phyloP scores from a whole-genome alignment of 2,113 vertebrate genomes.

The Corythornis madagascariensis region DNA sequence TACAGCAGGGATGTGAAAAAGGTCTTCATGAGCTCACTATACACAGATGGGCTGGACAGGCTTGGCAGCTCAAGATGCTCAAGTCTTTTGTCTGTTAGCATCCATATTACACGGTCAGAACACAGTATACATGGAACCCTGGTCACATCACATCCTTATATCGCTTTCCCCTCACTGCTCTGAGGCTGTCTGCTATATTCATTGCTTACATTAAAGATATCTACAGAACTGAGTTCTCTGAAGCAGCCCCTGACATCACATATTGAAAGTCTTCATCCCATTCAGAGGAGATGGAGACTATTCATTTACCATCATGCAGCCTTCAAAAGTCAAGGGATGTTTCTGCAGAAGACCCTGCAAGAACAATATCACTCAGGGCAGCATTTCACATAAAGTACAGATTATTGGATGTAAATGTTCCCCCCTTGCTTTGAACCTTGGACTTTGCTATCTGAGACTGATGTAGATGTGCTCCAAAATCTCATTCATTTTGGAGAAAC shows the following conservation, averaged over 20 bases:
- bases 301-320: neutral
- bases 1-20: neutral
- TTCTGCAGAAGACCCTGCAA: neutral
- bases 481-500: neutral
- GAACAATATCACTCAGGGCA: neutral
- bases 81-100: neutral
- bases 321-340: neutral
- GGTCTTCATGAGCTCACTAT: neutral
- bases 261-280: neutral
- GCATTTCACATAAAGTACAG: neutral
- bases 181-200: neutral
- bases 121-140: neutral
- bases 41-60: neutral
- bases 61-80: neutral
- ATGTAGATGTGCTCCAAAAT: neutral
- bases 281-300: neutral
- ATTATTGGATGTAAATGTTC: neutral
- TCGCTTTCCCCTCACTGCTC: neutral
- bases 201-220: neutral
- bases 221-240: neutral
- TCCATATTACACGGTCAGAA: neutral
- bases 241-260: neutral
- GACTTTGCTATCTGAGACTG: neutral
- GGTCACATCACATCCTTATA: neutral
- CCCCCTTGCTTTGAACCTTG: neutral